phyloP scores from a whole-genome alignment of 2,113 vertebrate genomes.

The Ailurus styani region DNA sequence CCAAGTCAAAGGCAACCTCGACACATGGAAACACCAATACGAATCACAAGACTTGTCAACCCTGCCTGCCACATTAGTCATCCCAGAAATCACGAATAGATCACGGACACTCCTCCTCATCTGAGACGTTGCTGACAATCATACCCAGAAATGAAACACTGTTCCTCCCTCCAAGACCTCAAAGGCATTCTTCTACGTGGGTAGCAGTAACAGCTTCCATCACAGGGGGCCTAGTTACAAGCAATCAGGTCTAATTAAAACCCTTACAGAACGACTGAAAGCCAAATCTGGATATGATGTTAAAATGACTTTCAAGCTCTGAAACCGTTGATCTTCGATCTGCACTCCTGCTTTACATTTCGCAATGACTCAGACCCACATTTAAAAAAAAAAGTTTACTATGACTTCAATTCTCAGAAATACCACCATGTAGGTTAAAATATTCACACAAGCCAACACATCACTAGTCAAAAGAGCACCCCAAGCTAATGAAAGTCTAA shows the following conservation, averaged over 20 bases:
- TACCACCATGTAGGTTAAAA: conserved; percentile 3
- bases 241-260: background rate
- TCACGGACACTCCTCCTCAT: background rate
- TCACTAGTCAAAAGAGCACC: background rate
- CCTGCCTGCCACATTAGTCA: background rate
- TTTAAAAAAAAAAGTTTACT: background rate
- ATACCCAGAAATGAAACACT: background rate
- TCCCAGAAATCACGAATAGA: background rate
- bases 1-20: conserved; percentile 15
- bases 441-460: background rate
- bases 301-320: conserved; percentile 20
- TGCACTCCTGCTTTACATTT: background rate
- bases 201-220: background rate
- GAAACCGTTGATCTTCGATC: background rate
- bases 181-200: background rate
- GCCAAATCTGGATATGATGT: background rate
- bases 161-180: background rate
- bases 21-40: background rate
- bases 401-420: conserved; percentile 52
- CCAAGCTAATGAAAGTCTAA: background rate
- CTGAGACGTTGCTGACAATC: background rate
- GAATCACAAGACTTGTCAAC: background rate
- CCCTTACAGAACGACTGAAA: background rate
- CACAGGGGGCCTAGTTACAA: background rate
- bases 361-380: background rate